Conservation (phyloP, 2,797 vertebrate species). For the Chromis chromis region DNA sequence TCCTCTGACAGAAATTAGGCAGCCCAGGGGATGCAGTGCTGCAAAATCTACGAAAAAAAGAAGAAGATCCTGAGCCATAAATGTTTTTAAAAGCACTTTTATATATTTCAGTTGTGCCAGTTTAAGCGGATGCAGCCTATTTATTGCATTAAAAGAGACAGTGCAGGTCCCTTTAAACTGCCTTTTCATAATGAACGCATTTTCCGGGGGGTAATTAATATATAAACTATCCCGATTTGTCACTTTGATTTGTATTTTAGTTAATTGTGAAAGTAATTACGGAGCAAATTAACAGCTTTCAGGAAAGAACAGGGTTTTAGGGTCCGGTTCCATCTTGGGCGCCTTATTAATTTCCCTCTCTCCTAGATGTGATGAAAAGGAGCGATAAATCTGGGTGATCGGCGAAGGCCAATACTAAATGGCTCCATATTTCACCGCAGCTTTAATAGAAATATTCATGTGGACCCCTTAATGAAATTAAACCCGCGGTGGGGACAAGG, state of each 20-base stretch:
- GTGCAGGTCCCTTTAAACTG: slow-evolving; percentile 89
- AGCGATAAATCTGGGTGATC: slow-evolving; percentile 98
- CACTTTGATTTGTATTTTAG: slow-evolving; percentile 99
- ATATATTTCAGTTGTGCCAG: slow-evolving; percentile 70
- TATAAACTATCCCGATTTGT: slow-evolving; percentile 98
- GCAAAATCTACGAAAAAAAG: slow-evolving; percentile 16
- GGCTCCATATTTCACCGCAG: slow-evolving; percentile 99
- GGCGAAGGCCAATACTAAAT: slow-evolving; percentile 98
- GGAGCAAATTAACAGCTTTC: slow-evolving; percentile 96
- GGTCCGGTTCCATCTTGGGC: slow-evolving; percentile 92
- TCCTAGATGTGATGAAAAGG: slow-evolving; percentile 97
- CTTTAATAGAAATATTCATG: slow-evolving; percentile 99
- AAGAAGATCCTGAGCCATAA: slow-evolving; percentile 64
- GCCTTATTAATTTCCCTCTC: slow-evolving; percentile 95
- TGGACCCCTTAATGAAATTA: slow-evolving; percentile 98
- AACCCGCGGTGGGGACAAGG: slow-evolving; percentile 86
- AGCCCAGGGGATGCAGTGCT: slow-evolving; percentile 15
- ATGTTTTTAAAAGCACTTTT: slow-evolving; percentile 74
- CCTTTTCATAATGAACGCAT: slow-evolving; percentile 98
- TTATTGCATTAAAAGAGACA: slow-evolving; percentile 94
- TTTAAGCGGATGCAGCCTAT: slow-evolving; percentile 71
- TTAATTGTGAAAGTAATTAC: slow-evolving; percentile 99
- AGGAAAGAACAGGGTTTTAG: slow-evolving; percentile 92
- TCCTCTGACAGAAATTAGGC: slow-evolving; percentile 27
- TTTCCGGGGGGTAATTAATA: slow-evolving; percentile 94